Evolutionary conservation across 2,888 invertebrate species (phyloP).

Genomic region (Lomographa bimaculata): DNA sequence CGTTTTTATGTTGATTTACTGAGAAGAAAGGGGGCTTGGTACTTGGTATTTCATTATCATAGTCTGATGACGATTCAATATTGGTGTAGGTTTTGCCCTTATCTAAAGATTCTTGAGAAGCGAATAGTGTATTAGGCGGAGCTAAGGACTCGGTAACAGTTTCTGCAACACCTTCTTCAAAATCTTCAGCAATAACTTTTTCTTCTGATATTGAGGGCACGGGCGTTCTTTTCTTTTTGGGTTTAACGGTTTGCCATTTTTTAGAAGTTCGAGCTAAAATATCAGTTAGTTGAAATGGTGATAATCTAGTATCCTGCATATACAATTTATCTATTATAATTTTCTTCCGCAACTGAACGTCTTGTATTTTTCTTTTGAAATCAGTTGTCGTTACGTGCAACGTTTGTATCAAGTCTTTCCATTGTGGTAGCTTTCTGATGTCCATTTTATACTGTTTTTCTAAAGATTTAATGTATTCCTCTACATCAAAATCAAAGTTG

Average conservation of each 20-base stretch:
- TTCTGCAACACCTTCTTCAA: no score
- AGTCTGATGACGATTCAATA: no score
- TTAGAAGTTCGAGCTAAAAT: slow-evolving; percentile 54
- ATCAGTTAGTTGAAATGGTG: slow-evolving; percentile 63
- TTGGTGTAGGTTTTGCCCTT: no score
- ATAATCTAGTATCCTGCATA: slow-evolving; percentile 48
- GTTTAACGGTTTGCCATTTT: slow-evolving; percentile 49
- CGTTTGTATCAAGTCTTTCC: slow-evolving; percentile 55
- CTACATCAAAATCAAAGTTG: slow-evolving; percentile 46
- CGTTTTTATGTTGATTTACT: slow-evolving; percentile 54
- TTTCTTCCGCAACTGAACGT: slow-evolving; percentile 50
- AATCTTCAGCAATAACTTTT: no score
- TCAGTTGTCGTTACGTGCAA: slow-evolving; percentile 48
- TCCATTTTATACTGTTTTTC: slow-evolving; percentile 57
- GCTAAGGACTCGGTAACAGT: no score
- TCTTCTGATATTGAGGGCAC: slow-evolving; percentile 16
- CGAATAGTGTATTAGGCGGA: no score
- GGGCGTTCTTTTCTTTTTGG: slow-evolving; percentile 1
- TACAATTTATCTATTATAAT: slow-evolving; percentile 61
- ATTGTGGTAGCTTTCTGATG: slow-evolving; percentile 55
- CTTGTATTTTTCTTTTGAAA: slow-evolving; percentile 51
- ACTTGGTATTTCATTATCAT: no score
- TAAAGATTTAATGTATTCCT: slow-evolving; percentile 51
- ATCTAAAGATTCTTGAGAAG: no score
- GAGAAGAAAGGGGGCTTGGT: slow-evolving; percentile 46